These are phyloP conservation scores for Venustoraphidia nigricollis DNA, from an alignment of 2,888 invertebrate species.

Conservation along the genomic window DNA sequence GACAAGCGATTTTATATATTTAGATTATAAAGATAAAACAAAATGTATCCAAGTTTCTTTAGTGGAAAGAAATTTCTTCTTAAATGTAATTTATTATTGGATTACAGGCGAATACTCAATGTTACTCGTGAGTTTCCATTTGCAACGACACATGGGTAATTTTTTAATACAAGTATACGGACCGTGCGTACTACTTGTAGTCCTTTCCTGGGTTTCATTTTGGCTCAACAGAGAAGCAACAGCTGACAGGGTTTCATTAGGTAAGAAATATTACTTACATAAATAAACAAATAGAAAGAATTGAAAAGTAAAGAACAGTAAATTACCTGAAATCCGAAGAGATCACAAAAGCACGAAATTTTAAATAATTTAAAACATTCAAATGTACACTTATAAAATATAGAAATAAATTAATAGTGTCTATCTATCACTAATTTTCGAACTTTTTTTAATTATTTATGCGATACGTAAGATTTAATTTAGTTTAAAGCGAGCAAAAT, in stretches of 20 bases:
- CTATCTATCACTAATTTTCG: no score
- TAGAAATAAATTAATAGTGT: no score
- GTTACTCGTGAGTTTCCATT: conserved; percentile 58
- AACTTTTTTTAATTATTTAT: no score
- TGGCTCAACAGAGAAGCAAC: conserved; percentile 77
- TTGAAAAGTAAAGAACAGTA: no score
- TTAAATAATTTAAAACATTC: no score
- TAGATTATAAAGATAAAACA: no score
- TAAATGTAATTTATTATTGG: neutral
- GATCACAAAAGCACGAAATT: no score
- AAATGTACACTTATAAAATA: no score
- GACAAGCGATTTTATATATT: no score
- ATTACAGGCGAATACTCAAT: conserved; percentile 48
- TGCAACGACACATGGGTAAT: conserved; percentile 72
- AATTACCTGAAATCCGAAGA: no score
- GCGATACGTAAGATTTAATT: no score
- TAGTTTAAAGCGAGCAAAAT: no score
- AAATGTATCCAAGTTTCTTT: neutral
- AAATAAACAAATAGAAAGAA: neutral
- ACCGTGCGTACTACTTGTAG: conserved; percentile 66
- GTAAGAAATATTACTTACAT: conserved; percentile 26
- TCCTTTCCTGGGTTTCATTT: conserved; percentile 78
- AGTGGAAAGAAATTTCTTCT: neutral
- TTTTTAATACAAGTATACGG: conserved; percentile 77
- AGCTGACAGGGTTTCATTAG: conserved; percentile 65